Evolutionary conservation across 2,888 invertebrate genomes (phyloP), one percentile per base, ranked within the genome.

Genomic region (Cerceris ruficornis): DNA sequence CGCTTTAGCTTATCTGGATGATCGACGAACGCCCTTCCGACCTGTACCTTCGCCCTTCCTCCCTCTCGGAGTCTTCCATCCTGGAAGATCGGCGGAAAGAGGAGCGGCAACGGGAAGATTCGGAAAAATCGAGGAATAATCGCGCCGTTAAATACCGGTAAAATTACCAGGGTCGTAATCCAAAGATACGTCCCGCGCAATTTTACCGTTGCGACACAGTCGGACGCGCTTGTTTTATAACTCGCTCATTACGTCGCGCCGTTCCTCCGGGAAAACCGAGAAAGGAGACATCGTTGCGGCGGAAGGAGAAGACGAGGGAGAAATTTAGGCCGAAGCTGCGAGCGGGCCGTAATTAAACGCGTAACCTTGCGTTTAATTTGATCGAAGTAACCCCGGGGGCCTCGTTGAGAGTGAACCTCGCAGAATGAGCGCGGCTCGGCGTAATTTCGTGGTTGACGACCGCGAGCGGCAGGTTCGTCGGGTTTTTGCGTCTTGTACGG

Each of bases 321-420:
- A n/a, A n/a, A n/a, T n/a, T 57, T 11, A 39, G 28, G 28, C 17
- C 13, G 60, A n/a, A 42, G 52, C 11, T 13, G 15, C 39, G 39
- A 77, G 58, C 58, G 58, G 64, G 50, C 59, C 55, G 75, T 79
- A 83, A 83, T 83, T 83, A 81, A 83, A 81, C 62, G 69, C 72
- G 59, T 70, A 67, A 55, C 58, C 46, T 55, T 62, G 65, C 49
- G 71, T 75, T 80, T 84, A 80, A 83, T 81, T 83, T 52, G 75
- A 83, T 83, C 81, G 70, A 74, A 68, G 72, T 55, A 75, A 73
- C 52, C 75, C 58, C 42, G 46, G 13, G 14, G n/a, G 14, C 8
- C 13, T 13, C 13, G n/a, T 9, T 7, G 14, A 15, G 54, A n/a
- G 54, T 7, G 54, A 54, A 46, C 9, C 67, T 50, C n/a, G 54